A percentile compares a stretch with the other conserved stretches of the same genome.
Evolutionary conservation across 2,797 vertebrate species (phyloP).

Genomic region (Borostomias antarcticus): DNA sequence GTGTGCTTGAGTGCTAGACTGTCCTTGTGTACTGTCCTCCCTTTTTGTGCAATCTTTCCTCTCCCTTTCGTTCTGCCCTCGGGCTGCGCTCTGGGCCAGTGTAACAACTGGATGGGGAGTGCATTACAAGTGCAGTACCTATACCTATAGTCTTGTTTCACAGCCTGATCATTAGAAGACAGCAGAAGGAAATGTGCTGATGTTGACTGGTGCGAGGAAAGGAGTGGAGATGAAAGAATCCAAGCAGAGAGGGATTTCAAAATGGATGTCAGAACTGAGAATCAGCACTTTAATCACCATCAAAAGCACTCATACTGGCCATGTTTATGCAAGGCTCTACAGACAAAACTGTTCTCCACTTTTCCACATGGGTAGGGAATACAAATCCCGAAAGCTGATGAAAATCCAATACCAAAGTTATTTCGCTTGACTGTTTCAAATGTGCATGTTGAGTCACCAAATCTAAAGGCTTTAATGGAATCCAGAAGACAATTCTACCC

Average conservation of each 20-base stretch:
- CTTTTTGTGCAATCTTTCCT: too few species aligned
- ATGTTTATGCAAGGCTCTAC: constrained; percentile 31
- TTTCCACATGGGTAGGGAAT: background rate
- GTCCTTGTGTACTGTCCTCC: too few species aligned
- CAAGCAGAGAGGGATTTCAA: constrained; percentile 34
- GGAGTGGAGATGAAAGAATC: constrained; percentile 29
- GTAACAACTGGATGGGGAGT: too few species aligned
- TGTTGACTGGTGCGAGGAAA: constrained; percentile 46
- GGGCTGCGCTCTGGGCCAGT: too few species aligned
- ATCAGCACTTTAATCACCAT: constrained; percentile 39
- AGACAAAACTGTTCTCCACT: constrained; percentile 4
- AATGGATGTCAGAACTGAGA: constrained; percentile 30
- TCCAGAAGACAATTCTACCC: constrained; percentile 21
- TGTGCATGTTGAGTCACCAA: constrained; percentile 5
- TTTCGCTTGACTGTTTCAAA: background rate
- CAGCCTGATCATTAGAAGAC: constrained; percentile 57
- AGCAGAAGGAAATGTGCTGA: constrained; percentile 51
- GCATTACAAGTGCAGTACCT: too few species aligned
- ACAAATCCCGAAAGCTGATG: constrained; percentile 3
- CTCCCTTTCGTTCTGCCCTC: too few species aligned
- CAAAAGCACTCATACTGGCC: constrained; percentile 9
- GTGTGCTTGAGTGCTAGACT: too few species aligned
- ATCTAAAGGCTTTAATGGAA: constrained; percentile 20
- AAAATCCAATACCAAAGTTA: constrained; percentile 9
- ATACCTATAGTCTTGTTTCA: too few species aligned